Percentiles rank a stretch among this genome's conserved stretches.
Evolutionary conservation across 2,888 invertebrate genomes (phyloP).

Genomic region (Cylloceria caligata): DNA sequence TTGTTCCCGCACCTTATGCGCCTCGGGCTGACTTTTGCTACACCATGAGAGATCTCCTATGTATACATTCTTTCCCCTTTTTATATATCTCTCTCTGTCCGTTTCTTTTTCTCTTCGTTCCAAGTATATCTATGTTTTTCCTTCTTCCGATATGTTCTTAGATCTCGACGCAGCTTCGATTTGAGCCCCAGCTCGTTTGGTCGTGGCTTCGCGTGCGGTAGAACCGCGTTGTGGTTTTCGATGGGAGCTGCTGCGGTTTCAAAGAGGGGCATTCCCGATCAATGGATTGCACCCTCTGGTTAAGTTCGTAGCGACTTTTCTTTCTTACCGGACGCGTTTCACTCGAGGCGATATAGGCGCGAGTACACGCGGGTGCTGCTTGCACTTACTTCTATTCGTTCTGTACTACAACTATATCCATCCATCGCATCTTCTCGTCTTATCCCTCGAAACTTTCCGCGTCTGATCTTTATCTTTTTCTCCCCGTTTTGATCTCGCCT

Average conservation of each 20-base stretch:
- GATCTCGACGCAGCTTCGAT: neutral
- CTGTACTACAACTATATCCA: neutral
- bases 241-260: constrained; percentile 65
- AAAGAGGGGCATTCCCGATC: constrained; percentile 65
- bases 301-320: constrained; percentile 56
- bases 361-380: constrained; percentile 41
- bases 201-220: constrained; percentile 48
- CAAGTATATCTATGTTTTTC: constrained; percentile 2
- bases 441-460: constrained; percentile 51
- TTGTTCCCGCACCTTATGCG: constrained; percentile 62
- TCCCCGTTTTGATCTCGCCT: constrained; percentile 51
- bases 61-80: constrained; percentile 63
- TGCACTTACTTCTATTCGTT: constrained; percentile 43
- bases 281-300: constrained; percentile 68
- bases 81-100: constrained; percentile 32
- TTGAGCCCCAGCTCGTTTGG: neutral
- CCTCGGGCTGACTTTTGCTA: constrained; percentile 67
- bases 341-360: constrained; percentile 62
- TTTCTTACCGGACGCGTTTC: constrained; percentile 58
- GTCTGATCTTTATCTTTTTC: constrained; percentile 57
- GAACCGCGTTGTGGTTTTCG: constrained; percentile 65
- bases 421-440: constrained; percentile 24
- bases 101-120: constrained; percentile 47
- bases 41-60: constrained; percentile 46
- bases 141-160: neutral